These are phyloP conservation scores for Mola mola DNA, from an alignment of 2,113 vertebrate genomes.

Conservation along the genomic window DNA sequence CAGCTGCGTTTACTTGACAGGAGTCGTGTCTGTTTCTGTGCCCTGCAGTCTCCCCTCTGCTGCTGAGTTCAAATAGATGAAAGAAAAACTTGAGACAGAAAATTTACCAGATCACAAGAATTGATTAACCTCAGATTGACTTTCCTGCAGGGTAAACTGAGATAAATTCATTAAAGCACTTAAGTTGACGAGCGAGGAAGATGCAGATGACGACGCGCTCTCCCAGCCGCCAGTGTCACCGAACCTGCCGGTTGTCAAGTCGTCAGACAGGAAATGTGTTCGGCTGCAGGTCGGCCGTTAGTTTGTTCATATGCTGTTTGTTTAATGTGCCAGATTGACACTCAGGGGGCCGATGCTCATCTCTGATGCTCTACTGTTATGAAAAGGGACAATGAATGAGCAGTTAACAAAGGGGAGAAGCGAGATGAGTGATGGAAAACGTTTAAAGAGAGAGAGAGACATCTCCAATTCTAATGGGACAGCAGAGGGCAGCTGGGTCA, in stretches of 20 bases:
- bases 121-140: constrained; percentile 1
- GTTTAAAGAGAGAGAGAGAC: constrained; percentile 52
- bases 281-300: background rate
- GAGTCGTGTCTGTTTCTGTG: too few species aligned
- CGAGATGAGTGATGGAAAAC: constrained; percentile 67
- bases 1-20: too few species aligned
- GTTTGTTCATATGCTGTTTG: too few species aligned
- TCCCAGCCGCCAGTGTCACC: constrained; percentile 21
- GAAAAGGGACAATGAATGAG: constrained; percentile 49
- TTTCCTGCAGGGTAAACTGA: constrained; percentile 25
- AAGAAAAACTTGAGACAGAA: too few species aligned
- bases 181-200: too few species aligned
- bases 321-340: constrained; percentile 66
- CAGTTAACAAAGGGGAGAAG: constrained; percentile 39
- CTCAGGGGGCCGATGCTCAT: constrained; percentile 45
- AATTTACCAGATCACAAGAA: too few species aligned
- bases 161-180: constrained; percentile 1
- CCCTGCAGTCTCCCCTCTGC: too few species aligned
- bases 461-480: constrained; percentile 68
- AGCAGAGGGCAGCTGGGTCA: constrained; percentile 54
- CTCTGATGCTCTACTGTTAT: constrained; percentile 59
- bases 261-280: constrained; percentile 39
- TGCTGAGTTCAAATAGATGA: too few species aligned
- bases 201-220: constrained; percentile 16
- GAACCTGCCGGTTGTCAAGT: constrained; percentile 34